Percentiles rank a stretch among this genome's conserved stretches.
Evolutionary conservation across 1,140 invertebrate species (phyloP).

Genomic region (Polypedilum vanderplanki): DNA sequence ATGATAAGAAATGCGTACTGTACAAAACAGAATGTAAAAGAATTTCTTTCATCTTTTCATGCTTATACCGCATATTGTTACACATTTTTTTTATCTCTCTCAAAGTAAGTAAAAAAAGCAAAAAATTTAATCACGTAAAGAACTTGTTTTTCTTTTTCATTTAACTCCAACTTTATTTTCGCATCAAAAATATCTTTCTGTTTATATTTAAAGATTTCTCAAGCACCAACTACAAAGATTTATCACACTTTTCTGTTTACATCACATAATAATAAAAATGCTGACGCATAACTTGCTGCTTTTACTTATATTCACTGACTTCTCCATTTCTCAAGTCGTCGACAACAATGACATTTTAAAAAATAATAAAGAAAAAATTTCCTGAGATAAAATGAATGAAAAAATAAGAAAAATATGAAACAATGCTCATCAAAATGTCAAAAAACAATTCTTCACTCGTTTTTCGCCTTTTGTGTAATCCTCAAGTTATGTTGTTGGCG

Average conservation of each 20-base stretch:
- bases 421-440: constrained; percentile 17
- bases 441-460: constrained; percentile 6
- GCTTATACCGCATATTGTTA: neutral
- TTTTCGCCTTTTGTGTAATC: neutral
- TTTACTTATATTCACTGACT: neutral
- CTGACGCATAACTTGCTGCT: neutral
- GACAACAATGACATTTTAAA: constrained; percentile 18
- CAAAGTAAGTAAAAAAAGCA: neutral
- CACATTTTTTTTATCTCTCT: neutral
- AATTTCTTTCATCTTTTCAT: neutral
- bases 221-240: neutral
- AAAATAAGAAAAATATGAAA: neutral
- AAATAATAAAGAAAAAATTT: neutral
- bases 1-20: neutral
- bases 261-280: constrained; percentile 7
- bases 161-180: neutral
- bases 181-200: constrained; percentile 1
- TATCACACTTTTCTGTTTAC: constrained; percentile 4
- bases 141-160: constrained; percentile 2
- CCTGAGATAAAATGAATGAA: neutral
- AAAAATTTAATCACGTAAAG: constrained; percentile 19
- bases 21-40: neutral
- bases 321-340: constrained; percentile 3
- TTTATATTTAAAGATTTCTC: neutral
- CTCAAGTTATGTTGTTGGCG: neutral